These are phyloP conservation scores for Muscicapa adusta DNA, from an alignment of 2,113 vertebrate genomes.

Conservation along the genomic window DNA sequence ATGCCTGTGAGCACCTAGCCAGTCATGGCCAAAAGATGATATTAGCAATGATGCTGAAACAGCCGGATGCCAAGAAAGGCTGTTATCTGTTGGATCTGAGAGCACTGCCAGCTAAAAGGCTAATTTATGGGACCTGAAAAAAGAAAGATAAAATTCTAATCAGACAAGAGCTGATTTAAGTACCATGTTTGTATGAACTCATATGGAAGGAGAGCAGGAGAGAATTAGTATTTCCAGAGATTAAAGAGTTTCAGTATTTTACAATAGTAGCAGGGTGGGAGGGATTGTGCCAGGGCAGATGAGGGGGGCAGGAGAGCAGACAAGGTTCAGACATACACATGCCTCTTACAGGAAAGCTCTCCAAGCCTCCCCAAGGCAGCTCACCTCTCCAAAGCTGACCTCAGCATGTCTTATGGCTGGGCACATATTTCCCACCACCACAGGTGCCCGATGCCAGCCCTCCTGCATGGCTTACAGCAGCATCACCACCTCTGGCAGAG, in stretches of 20 bases:
- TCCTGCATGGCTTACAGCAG: neutral
- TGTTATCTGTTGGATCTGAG: constrained; percentile 11
- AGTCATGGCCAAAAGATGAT: neutral
- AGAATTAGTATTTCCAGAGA: neutral
- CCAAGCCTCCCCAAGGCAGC: neutral
- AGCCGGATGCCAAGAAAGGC: neutral
- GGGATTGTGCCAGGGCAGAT: fast-evolving
- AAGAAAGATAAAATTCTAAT: constrained; percentile 39
- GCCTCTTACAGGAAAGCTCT: neutral
- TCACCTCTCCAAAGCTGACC: neutral
- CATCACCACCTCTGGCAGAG: neutral
- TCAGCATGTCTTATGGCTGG: neutral
- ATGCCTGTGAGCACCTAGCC: neutral
- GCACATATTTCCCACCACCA: neutral
- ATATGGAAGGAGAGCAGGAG: neutral
- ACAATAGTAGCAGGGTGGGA: neutral
- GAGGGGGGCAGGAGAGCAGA: neutral
- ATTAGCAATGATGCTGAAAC: neutral
- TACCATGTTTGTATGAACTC: neutral
- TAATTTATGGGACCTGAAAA: constrained; percentile 32
- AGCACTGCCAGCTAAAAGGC: constrained; percentile 23
- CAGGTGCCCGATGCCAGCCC: fast-evolving
- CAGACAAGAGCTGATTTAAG: neutral
- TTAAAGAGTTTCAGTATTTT: neutral
- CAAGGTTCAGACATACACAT: fast-evolving